Base-by-base conservation (phyloP, 2,113 vertebrate genomes). In the Cepphus grylle region DNA sequence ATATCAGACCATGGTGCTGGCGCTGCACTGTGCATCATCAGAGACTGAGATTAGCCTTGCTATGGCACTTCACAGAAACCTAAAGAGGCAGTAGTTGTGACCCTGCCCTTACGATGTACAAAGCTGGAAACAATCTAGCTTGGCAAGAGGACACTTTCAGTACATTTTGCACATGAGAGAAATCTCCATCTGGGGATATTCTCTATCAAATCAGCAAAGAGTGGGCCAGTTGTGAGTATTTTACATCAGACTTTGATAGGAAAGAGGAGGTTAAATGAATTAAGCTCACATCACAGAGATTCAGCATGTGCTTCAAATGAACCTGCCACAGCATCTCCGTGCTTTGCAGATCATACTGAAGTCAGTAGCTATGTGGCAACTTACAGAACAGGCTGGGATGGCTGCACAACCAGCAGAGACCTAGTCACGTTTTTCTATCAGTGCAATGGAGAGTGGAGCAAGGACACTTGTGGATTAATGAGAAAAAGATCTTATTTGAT, bases 231-330 rank as follows among this genome's bases (percentile, higher is more conserved):
- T 49, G n/a, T 70, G 76, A 85, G 7, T 9, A 84, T 89, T 95
- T 90, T 79, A 80, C 19, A 90, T 15, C 16, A 67, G 47, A 63
- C 58, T 82, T 96, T 45, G 67, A 80, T 42, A 66, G 72, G 40
- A 93, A 92, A 56, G 62, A 77, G 52, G 56, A 93, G 27, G 14
- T 66, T 92, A 92, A 97, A 95, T 91, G 79, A 93, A 94, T 96
- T 91, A 94, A 72, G 58, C 36, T 95, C 69, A 53, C 65, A 82
- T 47, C 69, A 69, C 49, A 74, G 81, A 86, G 59, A 88, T 93
- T 52, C 73, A 63, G 70, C 53, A 74, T 81, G 40, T 81, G 59
- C 86, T 96, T 81, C 91, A 97, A 96, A 88, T 73, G 84, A 94
- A 94, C 80, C 56, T 38, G 62, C 47, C 56, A 53, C 30, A 81